Evolutionary conservation across 2,113 vertebrate species (phyloP).

Genomic region (Myrmophylax atrothorax): DNA sequence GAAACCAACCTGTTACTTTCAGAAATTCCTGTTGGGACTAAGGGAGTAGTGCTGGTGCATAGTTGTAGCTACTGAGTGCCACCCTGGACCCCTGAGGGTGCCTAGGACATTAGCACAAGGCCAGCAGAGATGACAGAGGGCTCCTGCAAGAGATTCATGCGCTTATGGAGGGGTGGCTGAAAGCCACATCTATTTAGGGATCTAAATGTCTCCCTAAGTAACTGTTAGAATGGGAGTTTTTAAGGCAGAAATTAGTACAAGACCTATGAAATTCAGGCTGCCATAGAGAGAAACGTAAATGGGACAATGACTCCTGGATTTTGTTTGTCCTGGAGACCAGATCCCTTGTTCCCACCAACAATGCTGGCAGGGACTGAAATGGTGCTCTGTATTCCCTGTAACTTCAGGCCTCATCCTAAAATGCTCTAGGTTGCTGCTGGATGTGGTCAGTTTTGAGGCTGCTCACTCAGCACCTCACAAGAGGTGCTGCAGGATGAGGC

Average conservation of each 20-base stretch:
- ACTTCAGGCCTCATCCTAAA: not conserved
- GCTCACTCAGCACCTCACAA: constrained; percentile 22
- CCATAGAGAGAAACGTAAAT: not conserved
- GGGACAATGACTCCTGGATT: not conserved
- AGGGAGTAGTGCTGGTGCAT: rapidly evolving
- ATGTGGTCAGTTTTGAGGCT: not conserved
- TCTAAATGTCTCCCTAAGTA: not conserved
- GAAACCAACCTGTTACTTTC: not conserved
- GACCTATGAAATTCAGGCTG: not conserved
- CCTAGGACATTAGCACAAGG: not conserved
- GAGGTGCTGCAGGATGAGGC: constrained; percentile 25
- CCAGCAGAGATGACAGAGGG: not conserved
- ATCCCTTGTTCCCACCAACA: rapidly evolving
- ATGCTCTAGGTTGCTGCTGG: not conserved
- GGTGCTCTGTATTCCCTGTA: not conserved
- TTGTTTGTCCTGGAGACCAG: not conserved
- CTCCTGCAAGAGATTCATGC: not conserved
- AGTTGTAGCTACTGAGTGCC: not conserved
- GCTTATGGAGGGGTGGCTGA: not conserved
- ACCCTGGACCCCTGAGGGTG: not conserved
- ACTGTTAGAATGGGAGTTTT: not conserved
- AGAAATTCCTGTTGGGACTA: not conserved
- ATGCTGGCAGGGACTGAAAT: not conserved
- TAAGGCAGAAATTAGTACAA: not conserved
- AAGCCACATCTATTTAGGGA: not conserved